A percentile compares a stretch with the other conserved stretches of the same genome.
phyloP scores from a whole-genome alignment of 2,113 vertebrate genomes.

The Willisornis vidua region DNA sequence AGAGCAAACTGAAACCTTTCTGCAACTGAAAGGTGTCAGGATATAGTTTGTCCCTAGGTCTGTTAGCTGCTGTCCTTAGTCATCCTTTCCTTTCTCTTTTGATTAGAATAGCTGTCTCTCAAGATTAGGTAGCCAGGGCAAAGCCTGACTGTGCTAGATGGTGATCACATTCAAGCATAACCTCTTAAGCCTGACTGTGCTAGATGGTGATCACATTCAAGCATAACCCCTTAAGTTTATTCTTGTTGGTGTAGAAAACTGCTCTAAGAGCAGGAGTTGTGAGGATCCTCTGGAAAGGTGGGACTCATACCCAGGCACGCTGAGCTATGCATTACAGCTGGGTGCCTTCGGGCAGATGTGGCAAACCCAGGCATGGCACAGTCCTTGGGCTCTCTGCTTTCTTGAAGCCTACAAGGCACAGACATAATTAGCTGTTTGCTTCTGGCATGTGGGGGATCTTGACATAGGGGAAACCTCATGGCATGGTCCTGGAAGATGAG shows the following conservation, averaged over 20 bases:
- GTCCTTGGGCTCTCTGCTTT: neutral
- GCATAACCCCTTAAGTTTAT: neutral
- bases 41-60: neutral
- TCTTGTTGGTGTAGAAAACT: neutral
- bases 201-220: neutral
- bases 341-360: neutral
- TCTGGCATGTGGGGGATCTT: neutral
- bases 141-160: neutral
- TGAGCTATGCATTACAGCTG: accelerated
- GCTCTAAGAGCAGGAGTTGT: neutral
- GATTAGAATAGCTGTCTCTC: neutral
- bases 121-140: neutral
- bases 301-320: accelerated
- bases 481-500: neutral
- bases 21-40: neutral
- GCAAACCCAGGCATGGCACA: neutral
- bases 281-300: accelerated
- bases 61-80: neutral
- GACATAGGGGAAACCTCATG: neutral
- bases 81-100: neutral
- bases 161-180: neutral
- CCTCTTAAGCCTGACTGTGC: neutral
- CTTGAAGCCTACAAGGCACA: neutral
- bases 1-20: neutral
- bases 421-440: neutral